Percentiles rank a stretch among this genome's conserved stretches.
Evolutionary conservation across 2,888 invertebrate genomes (phyloP).

Genomic region (Drosophila prostipennis): DNA sequence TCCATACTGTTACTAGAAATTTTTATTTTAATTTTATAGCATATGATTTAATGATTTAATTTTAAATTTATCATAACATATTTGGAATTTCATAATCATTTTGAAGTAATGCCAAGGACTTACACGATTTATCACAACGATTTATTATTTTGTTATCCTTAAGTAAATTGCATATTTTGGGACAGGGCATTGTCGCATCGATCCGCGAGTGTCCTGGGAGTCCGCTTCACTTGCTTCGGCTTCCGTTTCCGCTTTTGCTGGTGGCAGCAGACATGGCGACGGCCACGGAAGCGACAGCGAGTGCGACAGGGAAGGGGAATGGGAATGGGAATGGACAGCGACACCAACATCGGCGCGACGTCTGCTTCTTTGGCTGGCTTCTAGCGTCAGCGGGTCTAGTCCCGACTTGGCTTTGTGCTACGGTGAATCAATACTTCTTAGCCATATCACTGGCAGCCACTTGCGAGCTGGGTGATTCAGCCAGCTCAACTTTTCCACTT

Average conservation of each 20-base stretch:
- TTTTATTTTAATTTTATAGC: too few species aligned
- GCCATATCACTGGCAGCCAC: constrained; percentile 64
- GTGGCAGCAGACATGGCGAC: constrained; percentile 59
- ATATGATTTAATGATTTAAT: too few species aligned
- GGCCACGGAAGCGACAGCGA: constrained; percentile 17
- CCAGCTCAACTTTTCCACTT: constrained; percentile 44
- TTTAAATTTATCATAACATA: too few species aligned
- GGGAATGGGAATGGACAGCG: neutral
- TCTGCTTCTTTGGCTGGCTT: constrained; percentile 26
- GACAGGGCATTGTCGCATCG: constrained; percentile 15
- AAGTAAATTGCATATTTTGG: neutral
- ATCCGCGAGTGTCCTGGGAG: neutral
- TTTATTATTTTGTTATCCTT: neutral
- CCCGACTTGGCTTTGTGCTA: constrained; percentile 31
- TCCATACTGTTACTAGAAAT: too few species aligned
- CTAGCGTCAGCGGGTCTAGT: constrained; percentile 58
- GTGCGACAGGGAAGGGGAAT: neutral
- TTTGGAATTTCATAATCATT: too few species aligned
- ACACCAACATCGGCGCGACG: constrained; percentile 51
- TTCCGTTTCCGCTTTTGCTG: constrained; percentile 66
- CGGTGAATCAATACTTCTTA: constrained; percentile 69
- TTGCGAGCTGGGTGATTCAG: constrained; percentile 15
- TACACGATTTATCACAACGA: too few species aligned
- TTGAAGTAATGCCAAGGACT: too few species aligned
- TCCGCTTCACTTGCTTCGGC: constrained; percentile 57